Percentiles rank a stretch among this genome's conserved stretches.
phyloP scores from a whole-genome alignment of 2,797 vertebrate species.

The Poecilia picta region DNA sequence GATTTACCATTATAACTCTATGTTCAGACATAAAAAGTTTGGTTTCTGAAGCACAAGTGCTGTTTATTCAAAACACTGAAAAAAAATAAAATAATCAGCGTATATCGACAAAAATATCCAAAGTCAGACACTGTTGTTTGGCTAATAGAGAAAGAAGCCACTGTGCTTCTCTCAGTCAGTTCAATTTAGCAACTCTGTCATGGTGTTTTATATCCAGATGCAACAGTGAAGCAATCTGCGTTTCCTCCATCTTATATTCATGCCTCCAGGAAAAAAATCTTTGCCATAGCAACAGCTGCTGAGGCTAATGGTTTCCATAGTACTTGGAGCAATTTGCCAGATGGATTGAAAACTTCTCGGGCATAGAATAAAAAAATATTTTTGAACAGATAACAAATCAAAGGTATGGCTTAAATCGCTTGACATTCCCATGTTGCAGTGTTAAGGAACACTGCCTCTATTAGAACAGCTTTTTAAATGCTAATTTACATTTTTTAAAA shows the following conservation, averaged over 20 bases:
- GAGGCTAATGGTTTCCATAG: constrained; percentile 18
- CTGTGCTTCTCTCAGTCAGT: neutral
- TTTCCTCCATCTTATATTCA: constrained; percentile 20
- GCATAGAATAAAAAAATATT: neutral
- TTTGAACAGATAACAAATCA: constrained; percentile 4
- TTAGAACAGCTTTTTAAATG: constrained; percentile 26
- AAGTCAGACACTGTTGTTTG: constrained; percentile 5
- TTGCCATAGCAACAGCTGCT: constrained; percentile 21
- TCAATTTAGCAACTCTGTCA: constrained; percentile 1
- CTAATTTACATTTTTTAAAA: constrained; percentile 14
- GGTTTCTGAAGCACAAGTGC: neutral
- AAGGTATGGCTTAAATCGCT: neutral
- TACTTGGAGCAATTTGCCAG: constrained; percentile 21
- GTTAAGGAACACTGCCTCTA: neutral
- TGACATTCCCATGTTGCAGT: neutral
- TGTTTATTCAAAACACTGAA: neutral
- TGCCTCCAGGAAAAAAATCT: constrained; percentile 18
- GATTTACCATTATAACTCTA: neutral
- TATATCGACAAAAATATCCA: neutral
- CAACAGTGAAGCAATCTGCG: neutral
- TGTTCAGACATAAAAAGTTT: neutral
- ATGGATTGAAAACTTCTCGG: constrained; percentile 3
- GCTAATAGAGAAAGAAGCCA: constrained; percentile 2
- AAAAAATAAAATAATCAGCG: neutral
- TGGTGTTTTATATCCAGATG: constrained; percentile 19